Evolutionary conservation across 2,888 invertebrate genomes (phyloP), one percentile per base, ranked within the genome.

Genomic region (Himalopsyche japonica): DNA sequence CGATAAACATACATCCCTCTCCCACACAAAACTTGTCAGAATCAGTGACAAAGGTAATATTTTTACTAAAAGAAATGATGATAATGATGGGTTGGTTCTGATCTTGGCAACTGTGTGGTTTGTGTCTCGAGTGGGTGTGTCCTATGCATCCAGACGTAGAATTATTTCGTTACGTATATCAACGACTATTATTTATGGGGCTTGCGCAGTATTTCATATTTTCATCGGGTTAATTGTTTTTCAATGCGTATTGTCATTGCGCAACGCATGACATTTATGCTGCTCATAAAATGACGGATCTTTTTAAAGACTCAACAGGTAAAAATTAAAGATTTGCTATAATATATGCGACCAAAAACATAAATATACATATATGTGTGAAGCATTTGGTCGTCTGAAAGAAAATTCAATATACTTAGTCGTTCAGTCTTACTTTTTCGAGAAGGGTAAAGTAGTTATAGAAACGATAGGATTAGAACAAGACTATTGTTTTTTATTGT

Each of bases 51-150:
- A 80, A 85, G 79, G 79, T 78, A 15, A 80, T 20, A 76, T 80
- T 85, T 82, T 82, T 80, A 76, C 43, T 64, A 34, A 70, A 49
- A 70, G 27, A 70, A 70, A 27, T 70, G 57, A 48, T 37, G 82
- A 80, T 84, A 84, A 84, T 84, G 79, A 82, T 70, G 79, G 84
- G 79, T 81, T 81, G 76, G 82, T 82, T 76, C 37, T 47, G 80
- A 82, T 76, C 76, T 77, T 64, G 48, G 82, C 79, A 84, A 37
- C 82, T 80, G 84, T 82, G 80, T 37, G 82, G 79, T 80, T 76
- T 64, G 43, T 24, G 30, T 43, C 76, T 70, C 43, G 18, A 37
- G 57, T 78, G 48, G 49, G 83, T 48, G 80, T 80, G 80, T 24
- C 80, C 15, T 70, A 8, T 70, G 27, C 70, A 70, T 70, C 70